phyloP scores from a whole-genome alignment of 2,797 vertebrate genomes.

The Apogon talboti region DNA sequence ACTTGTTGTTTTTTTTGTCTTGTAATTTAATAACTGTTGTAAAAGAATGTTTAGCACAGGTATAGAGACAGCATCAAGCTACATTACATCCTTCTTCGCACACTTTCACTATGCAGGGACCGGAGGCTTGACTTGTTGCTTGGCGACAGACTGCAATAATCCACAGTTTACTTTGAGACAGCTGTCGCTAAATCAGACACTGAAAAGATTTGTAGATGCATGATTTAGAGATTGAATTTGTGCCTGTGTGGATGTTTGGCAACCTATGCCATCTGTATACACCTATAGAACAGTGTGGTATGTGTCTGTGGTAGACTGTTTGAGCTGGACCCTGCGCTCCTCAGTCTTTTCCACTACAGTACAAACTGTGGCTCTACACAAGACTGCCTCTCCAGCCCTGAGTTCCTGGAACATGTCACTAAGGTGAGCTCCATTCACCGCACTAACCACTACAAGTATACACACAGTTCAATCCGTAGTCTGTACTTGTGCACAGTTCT shows the following conservation, averaged over 20 bases:
- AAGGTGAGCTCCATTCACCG: conserved; percentile 86
- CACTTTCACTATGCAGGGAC: conserved; percentile 68
- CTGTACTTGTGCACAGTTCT: background rate
- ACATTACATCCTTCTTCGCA: conserved; percentile 51
- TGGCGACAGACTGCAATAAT: conserved; percentile 84
- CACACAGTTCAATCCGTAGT: background rate
- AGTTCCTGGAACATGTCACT: conserved; percentile 94
- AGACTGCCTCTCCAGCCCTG: conserved; percentile 91
- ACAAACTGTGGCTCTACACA: conserved; percentile 88
- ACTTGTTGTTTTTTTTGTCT: conserved; percentile 21
- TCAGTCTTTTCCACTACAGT: conserved; percentile 92
- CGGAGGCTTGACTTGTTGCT: conserved; percentile 86
- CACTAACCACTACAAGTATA: conserved; percentile 11
- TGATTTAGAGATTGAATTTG: conserved; percentile 42
- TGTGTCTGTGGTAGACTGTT: conserved; percentile 87
- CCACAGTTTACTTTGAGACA: conserved; percentile 78
- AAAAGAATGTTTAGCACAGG: conserved; percentile 49
- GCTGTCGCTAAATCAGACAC: conserved; percentile 66
- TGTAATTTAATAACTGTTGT: conserved; percentile 20
- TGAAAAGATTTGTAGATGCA: conserved; percentile 47
- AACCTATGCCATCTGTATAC: conserved; percentile 26
- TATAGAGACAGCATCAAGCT: conserved; percentile 48
- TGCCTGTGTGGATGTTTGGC: conserved; percentile 37
- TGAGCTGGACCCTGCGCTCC: conserved; percentile 91
- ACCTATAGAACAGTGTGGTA: conserved; percentile 46